These are phyloP conservation scores for Vidua macroura DNA, from an alignment of 2,113 vertebrate species.

Conservation along the genomic window DNA sequence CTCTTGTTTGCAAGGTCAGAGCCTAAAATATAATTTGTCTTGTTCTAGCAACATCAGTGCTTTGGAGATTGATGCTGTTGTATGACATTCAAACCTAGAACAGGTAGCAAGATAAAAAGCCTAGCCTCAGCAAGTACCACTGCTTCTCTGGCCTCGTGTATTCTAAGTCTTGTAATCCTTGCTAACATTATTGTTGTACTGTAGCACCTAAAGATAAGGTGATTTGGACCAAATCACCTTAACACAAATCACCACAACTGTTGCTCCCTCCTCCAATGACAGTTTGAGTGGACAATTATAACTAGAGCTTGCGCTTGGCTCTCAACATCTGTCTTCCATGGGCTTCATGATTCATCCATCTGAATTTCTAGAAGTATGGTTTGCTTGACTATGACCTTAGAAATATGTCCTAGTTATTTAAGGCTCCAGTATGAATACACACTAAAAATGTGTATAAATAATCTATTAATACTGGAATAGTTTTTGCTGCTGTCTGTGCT, in stretches of 20 bases:
- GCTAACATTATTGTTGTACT: neutral
- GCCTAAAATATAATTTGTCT: neutral
- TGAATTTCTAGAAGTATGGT: neutral
- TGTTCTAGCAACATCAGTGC: neutral
- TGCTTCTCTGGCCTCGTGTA: neutral
- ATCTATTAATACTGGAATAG: neutral
- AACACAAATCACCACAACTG: neutral
- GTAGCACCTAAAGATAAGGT: neutral
- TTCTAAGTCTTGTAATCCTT: neutral
- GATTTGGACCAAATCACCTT: too few relatives aligned
- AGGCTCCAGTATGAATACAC: neutral
- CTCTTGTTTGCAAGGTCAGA: neutral
- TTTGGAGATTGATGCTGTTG: neutral
- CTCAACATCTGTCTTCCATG: neutral
- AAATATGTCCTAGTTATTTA: neutral
- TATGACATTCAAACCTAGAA: neutral
- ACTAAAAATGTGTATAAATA: neutral
- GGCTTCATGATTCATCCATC: neutral
- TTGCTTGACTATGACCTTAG: neutral
- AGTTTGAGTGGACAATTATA: neutral
- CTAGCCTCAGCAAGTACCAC: neutral
- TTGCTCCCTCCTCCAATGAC: neutral
- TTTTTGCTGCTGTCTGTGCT: conserved; percentile 1
- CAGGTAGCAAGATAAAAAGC: neutral
- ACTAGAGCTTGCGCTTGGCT: neutral